A percentile compares a stretch with the other conserved stretches of the same genome.
phyloP scores from a whole-genome alignment of 2,888 invertebrate genomes.

The Actias luna region DNA sequence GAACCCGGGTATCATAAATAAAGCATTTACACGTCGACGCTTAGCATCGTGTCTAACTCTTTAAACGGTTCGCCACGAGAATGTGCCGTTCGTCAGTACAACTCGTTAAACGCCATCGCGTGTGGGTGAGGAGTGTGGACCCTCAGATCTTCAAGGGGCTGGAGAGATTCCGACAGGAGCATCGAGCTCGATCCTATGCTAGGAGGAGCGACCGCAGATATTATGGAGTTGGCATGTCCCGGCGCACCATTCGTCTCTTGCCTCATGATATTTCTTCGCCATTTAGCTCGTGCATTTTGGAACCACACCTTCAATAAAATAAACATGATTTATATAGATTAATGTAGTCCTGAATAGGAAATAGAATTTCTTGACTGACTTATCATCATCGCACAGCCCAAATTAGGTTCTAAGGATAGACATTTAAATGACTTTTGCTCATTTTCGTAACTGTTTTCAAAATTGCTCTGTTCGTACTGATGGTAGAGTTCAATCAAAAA shows the following conservation, averaged over 20 bases:
- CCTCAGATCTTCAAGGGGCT: slow-evolving; percentile 64
- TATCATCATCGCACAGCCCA: too few species aligned
- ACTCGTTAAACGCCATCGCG: slow-evolving; percentile 62
- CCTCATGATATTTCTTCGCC: slow-evolving; percentile 95
- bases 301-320: slow-evolving; percentile 93
- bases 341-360: too few species aligned
- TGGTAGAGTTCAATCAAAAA: too few species aligned
- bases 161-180: slow-evolving; percentile 56
- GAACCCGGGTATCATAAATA: background rate
- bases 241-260: slow-evolving; percentile 83
- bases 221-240: slow-evolving; percentile 48
- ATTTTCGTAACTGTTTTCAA: too few species aligned
- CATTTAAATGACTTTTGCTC: too few species aligned
- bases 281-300: slow-evolving; percentile 99
- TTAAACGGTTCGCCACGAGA: background rate
- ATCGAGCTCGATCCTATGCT: slow-evolving; percentile 16
- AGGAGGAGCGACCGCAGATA: slow-evolving; percentile 33
- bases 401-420: too few species aligned
- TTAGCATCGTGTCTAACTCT: background rate
- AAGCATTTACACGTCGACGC: background rate
- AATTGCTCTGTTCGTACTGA: too few species aligned
- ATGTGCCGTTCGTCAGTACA: slow-evolving; percentile 52
- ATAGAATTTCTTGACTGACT: too few species aligned
- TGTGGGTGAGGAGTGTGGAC: slow-evolving; percentile 65
- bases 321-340: background rate